These are phyloP conservation scores for Austrofundulus limnaeus DNA, from an alignment of 2,113 vertebrate genomes.

Conservation along the genomic window DNA sequence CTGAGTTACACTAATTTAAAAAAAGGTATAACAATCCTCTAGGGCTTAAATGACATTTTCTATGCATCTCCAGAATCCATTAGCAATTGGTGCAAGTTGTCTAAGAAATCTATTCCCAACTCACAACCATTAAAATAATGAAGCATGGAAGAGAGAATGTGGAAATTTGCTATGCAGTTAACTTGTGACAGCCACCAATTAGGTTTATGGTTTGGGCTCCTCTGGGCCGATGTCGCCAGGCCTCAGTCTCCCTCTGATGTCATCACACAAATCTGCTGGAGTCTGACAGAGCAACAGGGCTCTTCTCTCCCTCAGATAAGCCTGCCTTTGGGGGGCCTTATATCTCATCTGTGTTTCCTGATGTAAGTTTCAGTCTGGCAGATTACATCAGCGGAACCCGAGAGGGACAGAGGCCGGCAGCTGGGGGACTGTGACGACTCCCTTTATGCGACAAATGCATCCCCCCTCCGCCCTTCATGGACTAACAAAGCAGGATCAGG, in stretches of 20 bases:
- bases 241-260: constrained; percentile 71
- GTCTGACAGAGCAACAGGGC: constrained; percentile 68
- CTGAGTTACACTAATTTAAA: not conserved
- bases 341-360: constrained; percentile 75
- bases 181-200: constrained; percentile 67
- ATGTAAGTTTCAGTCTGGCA: constrained; percentile 75
- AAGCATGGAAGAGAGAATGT: constrained; percentile 53
- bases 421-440: constrained; percentile 64
- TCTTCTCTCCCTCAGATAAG: constrained; percentile 72
- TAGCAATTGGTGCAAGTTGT: constrained; percentile 48
- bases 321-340: constrained; percentile 66
- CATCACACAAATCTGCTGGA: constrained; percentile 59
- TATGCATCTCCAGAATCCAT: constrained; percentile 35
- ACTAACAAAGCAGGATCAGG: constrained; percentile 50
- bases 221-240: constrained; percentile 60
- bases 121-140: constrained; percentile 45
- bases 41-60: constrained; percentile 27
- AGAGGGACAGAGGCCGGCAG: constrained; percentile 67
- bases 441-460: constrained; percentile 72
- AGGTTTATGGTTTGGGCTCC: constrained; percentile 60
- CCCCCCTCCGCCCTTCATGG: constrained; percentile 58
- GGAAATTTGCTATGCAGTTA: constrained; percentile 69
- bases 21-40: not conserved
- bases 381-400: constrained; percentile 77
- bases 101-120: constrained; percentile 48